Percentiles rank a stretch among this genome's conserved stretches.
phyloP scores from a whole-genome alignment of 2,113 vertebrate genomes.

The Apodemus speciosus region DNA sequence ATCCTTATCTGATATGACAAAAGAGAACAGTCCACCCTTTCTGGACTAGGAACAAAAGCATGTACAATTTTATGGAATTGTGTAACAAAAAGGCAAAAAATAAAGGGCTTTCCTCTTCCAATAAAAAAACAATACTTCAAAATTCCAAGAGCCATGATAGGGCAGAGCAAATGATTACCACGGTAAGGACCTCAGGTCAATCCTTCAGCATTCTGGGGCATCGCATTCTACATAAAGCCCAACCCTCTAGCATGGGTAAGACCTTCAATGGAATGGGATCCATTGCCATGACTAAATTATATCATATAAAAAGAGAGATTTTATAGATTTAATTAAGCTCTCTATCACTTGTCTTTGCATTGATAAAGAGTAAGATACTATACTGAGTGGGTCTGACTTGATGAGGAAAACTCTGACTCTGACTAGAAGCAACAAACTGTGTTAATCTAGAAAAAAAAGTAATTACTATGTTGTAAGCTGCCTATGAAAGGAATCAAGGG shows the following conservation, averaged over 20 bases:
- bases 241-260: background rate
- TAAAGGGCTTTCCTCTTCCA: background rate
- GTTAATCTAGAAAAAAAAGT: background rate
- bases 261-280: background rate
- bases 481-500: background rate
- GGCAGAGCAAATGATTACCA: background rate
- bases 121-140: conserved; percentile 40
- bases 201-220: background rate
- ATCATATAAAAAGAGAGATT: background rate
- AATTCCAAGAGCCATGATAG: background rate
- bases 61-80: conserved; percentile 14
- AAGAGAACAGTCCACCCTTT: background rate
- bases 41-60: background rate
- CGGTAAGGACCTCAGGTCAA: background rate
- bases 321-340: background rate
- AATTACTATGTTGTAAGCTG: background rate
- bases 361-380: background rate
- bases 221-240: background rate
- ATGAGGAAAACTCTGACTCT: background rate
- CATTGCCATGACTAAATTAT: background rate
- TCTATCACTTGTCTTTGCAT: background rate
- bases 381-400: background rate
- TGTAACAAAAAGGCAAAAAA: conserved; percentile 26
- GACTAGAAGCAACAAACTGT: background rate
- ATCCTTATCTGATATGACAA: background rate